These are phyloP conservation scores for Helicolenus hilgendorfi DNA, from an alignment of 2,797 vertebrate genomes.

Conservation along the genomic window DNA sequence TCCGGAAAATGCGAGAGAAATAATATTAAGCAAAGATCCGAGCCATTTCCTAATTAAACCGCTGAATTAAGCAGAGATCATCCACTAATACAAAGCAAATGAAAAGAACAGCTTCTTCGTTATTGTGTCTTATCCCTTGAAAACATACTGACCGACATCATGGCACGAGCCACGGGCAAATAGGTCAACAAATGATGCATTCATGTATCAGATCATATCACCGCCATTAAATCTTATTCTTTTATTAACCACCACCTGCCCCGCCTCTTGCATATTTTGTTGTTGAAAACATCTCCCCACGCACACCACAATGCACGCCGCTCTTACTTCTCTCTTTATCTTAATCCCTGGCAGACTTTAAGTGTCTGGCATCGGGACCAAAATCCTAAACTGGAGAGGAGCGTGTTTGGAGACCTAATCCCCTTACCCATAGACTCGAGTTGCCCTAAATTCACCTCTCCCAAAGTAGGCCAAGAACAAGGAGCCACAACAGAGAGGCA, in stretches of 20 bases:
- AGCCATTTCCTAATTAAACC: conserved; percentile 82
- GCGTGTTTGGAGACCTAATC: conserved; percentile 88
- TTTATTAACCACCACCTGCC: conserved; percentile 61
- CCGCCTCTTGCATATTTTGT: conserved; percentile 68
- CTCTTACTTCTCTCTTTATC: conserved; percentile 89
- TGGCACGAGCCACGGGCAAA: conserved; percentile 77
- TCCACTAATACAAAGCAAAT: conserved; percentile 81
- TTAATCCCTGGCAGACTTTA: conserved; percentile 92
- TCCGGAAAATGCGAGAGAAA: conserved; percentile 19
- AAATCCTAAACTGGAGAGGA: conserved; percentile 90
- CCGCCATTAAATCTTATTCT: conserved; percentile 53
- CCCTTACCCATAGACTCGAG: conserved; percentile 85
- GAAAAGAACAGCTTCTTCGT: conserved; percentile 83
- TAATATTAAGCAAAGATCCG: conserved; percentile 22
- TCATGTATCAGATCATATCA: conserved; percentile 79
- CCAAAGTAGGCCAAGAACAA: conserved; percentile 91
- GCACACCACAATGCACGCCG: conserved; percentile 70
- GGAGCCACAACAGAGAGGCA: conserved; percentile 83
- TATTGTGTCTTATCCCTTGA: conserved; percentile 80
- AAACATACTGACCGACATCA: conserved; percentile 79
- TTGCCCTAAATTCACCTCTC: conserved; percentile 89
- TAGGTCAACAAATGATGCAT: conserved; percentile 80
- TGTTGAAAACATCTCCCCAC: conserved; percentile 72
- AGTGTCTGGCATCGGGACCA: conserved; percentile 88
- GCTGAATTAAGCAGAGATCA: conserved; percentile 80